Base-by-base conservation (phyloP, 1,140 invertebrate species). In the Ephestia elutella region DNA sequence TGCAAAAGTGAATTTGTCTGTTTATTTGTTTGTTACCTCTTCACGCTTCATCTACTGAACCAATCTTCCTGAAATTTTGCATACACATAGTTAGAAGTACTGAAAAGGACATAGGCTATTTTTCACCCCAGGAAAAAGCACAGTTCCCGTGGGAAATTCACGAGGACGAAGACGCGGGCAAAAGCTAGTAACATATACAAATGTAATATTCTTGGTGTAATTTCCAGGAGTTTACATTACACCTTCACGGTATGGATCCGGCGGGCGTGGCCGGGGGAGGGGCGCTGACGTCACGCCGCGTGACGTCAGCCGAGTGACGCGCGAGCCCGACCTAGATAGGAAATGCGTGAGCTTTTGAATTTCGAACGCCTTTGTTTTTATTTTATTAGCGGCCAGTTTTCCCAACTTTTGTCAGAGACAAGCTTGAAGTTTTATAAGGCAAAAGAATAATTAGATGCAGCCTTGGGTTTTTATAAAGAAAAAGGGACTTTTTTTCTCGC, bases 181-280 rank as follows among this genome's bases (percentile, higher is more conserved):
- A 25, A 25, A 25, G 2, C 2, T 25, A 7, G n/a, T n/a, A n/a
- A n/a, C 7, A 25, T 7, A 25, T 25, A 25, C 2, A 25, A 25
- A 25, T 25, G 2, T 3, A 25, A 25, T 25, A 25, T 25, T 7
- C 30, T 32, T 32, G 3, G 11, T 32, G 9, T 10, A 32, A 32
- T 32, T 32, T 32, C 1, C 30, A 44, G 13, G 38, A 44, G 15
- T 44, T 44, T 44, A 44, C 32, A 38, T 38, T 38, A 38, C 38
- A 44, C 38, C 38, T 44, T 44, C 38, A 44, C 10, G 38, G 38
- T 44, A 44, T 44, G 15, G 38, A 44, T 44, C 56, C 19, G 49
- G 49, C 53, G 63, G 73, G 77, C 75, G 77, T 75, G 78, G 72
- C 60, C 50, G 66, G 68, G 65, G 72, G 75, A 60, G 70, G 68